Evolutionary conservation across 1,140 invertebrate genomes (phyloP).

Genomic region (Batillaria attramentaria): DNA sequence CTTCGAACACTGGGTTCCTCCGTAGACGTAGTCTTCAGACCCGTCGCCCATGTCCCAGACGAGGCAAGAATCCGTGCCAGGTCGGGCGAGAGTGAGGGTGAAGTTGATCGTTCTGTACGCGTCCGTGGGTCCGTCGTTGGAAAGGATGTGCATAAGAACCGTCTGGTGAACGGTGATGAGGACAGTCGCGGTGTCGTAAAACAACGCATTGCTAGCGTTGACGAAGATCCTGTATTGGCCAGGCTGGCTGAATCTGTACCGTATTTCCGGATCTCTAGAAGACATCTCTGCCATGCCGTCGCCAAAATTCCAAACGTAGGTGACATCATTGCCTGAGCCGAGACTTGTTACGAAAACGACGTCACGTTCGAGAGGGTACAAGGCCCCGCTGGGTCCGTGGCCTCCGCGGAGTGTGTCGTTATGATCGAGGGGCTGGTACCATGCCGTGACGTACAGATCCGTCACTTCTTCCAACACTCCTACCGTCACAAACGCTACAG

Average conservation of each 20-base stretch:
- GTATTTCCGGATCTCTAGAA: slow-evolving; percentile 9
- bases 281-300: slow-evolving; percentile 25
- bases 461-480: slow-evolving; percentile 48
- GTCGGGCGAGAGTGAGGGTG: slow-evolving; percentile 36
- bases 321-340: slow-evolving; percentile 47
- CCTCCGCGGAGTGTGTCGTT: slow-evolving; percentile 38
- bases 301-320: slow-evolving; percentile 47
- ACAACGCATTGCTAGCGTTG: slow-evolving; percentile 51
- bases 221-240: slow-evolving; percentile 39
- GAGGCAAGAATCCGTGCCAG: slow-evolving; percentile 50
- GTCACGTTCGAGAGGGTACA: slow-evolving; percentile 48
- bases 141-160: slow-evolving; percentile 42
- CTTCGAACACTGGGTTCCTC: slow-evolving; percentile 37
- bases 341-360: slow-evolving; percentile 41
- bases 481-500: background rate
- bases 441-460: slow-evolving; percentile 35
- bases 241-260: slow-evolving; percentile 32
- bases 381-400: slow-evolving; percentile 35
- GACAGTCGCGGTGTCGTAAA: slow-evolving; percentile 20
- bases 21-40: slow-evolving; percentile 40
- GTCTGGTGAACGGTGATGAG: slow-evolving; percentile 45
- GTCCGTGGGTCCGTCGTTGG: slow-evolving; percentile 50
- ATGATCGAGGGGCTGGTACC: slow-evolving; percentile 45
- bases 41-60: slow-evolving; percentile 54
- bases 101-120: slow-evolving; percentile 45